Evolutionary conservation across 2,113 vertebrate genomes (phyloP).

Genomic region (Kobus ellipsiprymnus): DNA sequence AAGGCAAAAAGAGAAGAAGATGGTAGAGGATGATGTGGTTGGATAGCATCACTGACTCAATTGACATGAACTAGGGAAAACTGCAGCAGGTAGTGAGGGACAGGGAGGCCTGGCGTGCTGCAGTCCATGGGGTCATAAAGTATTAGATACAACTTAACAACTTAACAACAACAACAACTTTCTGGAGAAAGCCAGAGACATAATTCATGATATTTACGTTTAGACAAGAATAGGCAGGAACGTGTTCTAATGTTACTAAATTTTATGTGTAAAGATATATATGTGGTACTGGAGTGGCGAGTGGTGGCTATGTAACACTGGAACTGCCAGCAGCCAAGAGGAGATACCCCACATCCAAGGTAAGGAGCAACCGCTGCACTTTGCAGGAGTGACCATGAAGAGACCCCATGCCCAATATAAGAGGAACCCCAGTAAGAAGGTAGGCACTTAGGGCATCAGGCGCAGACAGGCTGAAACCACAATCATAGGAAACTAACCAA

Average conservation of each 20-base stretch:
- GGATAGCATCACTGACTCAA: background rate
- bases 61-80: background rate
- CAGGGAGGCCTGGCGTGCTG: background rate
- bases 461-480: background rate
- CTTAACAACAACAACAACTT: background rate
- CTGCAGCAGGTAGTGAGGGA: background rate
- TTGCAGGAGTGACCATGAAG: background rate
- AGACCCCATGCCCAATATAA: background rate
- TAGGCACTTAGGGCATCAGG: background rate
- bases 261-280: background rate
- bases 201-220: background rate
- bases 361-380: rapidly evolving
- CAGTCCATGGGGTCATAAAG: background rate
- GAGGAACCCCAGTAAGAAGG: background rate
- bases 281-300: rapidly evolving
- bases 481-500: background rate
- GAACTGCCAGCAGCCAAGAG: background rate
- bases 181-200: background rate
- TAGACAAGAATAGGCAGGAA: background rate
- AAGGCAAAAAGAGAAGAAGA: background rate
- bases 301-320: background rate
- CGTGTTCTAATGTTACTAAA: background rate
- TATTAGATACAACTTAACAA: background rate
- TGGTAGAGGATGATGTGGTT: background rate
- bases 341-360: background rate